Base-by-base conservation (phyloP, 2,797 vertebrate species). In the Pseudochaenichthys georgianus region DNA sequence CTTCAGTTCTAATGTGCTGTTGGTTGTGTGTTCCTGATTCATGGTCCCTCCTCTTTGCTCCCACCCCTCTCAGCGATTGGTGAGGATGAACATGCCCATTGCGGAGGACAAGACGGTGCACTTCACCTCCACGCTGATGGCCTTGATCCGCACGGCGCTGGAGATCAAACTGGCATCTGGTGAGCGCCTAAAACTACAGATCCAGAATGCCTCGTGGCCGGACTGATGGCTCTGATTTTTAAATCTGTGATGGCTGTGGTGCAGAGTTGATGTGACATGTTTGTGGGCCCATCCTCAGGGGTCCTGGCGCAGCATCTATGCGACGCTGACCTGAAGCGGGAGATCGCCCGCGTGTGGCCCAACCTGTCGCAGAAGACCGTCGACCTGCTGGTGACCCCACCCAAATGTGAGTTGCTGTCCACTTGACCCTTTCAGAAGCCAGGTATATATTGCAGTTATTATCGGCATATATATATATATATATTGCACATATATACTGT, bases 1-100 rank as follows among this genome's bases (percentile, higher is more conserved):
- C n/a, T 61, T 17, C 34, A 10, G 47, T 50, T 48, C 15, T 12
- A 5, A 52, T 68, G 11, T 68, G 23, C 31, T 75, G 45, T 28
- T 54, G 60, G 5, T 69, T 51, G 16, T 60, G 41, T 15, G 41
- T 59, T 64, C 15, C 62, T 69, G 75, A 65, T 69, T 83, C 64
- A 78, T 62, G 23, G 41, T n/a, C 42, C 45, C 51, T 75, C 73
- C 51, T 46, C 47, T 73, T 55, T 80, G 70, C 73, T 47, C 73
- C 66, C 66, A 4, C 70, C 68, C 89, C 59, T 81, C 70, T 82
- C 92, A 99, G 98, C 97, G 98, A 42, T 83, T 99, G 93, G 98
- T 99, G 70, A 94, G 93, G 89, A 99, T 99, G 98, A 99, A 99
- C 93, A 99, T 99, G 98, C 98, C 98, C 1, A 99, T 99, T 67